A percentile compares a stretch with the other conserved stretches of the same genome.
Evolutionary conservation across 2,888 invertebrate genomes (phyloP).

Genomic region (Drosophila barbarae): DNA sequence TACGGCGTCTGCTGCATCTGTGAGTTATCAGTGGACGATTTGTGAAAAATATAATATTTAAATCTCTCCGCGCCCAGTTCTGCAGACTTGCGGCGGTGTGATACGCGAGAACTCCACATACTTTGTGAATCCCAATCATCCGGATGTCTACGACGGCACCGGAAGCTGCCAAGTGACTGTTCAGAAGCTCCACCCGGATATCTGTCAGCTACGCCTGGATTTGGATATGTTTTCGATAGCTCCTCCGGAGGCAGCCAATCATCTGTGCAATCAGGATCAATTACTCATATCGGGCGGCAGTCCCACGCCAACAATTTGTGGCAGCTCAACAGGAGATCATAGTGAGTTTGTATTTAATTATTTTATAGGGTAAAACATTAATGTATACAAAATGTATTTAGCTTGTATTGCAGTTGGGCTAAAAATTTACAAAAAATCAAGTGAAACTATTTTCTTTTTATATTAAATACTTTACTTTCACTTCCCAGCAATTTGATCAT

Average conservation of each 20-base stretch:
- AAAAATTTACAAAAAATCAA: background rate
- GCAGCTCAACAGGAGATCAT: slow-evolving; percentile 89
- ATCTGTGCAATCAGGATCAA: slow-evolving; percentile 91
- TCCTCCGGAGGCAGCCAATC: slow-evolving; percentile 87
- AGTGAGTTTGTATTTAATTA: slow-evolving; percentile 80
- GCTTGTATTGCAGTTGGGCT: no score
- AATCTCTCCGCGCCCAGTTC: slow-evolving; percentile 81
- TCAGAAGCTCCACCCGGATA: slow-evolving; percentile 87
- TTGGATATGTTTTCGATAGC: slow-evolving; percentile 88
- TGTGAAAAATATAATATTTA: background rate
- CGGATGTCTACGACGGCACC: slow-evolving; percentile 86
- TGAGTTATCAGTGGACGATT: slow-evolving; percentile 51
- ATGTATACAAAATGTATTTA: background rate
- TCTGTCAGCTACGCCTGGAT: slow-evolving; percentile 91
- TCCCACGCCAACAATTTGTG: slow-evolving; percentile 90
- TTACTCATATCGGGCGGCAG: slow-evolving; percentile 91
- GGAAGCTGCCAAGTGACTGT: slow-evolving; percentile 92
- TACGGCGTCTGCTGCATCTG: slow-evolving; percentile 79
- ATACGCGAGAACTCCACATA: slow-evolving; percentile 91
- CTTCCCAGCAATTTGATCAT: background rate
- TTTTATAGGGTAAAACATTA: background rate
- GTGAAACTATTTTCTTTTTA: no score
- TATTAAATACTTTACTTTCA: background rate
- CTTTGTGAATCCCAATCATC: slow-evolving; percentile 91
- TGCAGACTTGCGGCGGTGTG: slow-evolving; percentile 88